Evolutionary conservation across 2,888 invertebrate species (phyloP), one percentile per base, ranked within the genome.

Genomic region (Drosophila pseudotalamancana): DNA sequence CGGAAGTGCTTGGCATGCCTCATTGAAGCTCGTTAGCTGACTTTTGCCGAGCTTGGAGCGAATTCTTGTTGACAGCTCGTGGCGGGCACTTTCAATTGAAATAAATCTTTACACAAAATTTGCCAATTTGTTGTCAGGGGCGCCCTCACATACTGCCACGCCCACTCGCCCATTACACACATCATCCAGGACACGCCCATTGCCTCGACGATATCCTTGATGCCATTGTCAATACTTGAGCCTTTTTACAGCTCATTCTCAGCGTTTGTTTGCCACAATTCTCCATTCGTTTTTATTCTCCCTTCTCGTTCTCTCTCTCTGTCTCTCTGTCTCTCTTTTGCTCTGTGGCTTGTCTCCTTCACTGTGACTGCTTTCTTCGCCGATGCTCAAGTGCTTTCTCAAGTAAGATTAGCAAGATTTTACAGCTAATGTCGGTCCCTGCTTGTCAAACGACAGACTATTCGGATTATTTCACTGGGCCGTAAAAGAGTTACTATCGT

Each of bases 1-100:
- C 82, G 82, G 86, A 83, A 80, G 83, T 80, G 78, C 71, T 86
- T 86, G 81, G 84, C 74, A 83, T 83, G 83, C 70, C 86, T 78
- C 83, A 83, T 83, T 83, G 83, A 76, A 72, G 77, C 81, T 78
- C 78, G 86, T 83, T 84, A 84, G 84, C 78, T 66, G 73, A 73
- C 81, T 79, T 79, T 73, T 55, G 61, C 39, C 37, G 59, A 29
- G 42, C 56, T 29, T 34, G 29, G 40, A 49, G 56, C 49, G 49
- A 40, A 46, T 57, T 67, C 67, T 43, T 80, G 85, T 82, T 81
- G 81, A 81, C 81, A 85, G 85, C 77, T 63, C 82, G 56, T 82
- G 82, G 79, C 74, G 60, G 67, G 67, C 81, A 86, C 78, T 86
- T 86, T 73, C 87, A 87, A 87, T 83, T 84, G 81, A 87, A 83